Evolutionary conservation across 2,888 invertebrate species (phyloP).

Genomic region (Drosophila atroscutellata): DNA sequence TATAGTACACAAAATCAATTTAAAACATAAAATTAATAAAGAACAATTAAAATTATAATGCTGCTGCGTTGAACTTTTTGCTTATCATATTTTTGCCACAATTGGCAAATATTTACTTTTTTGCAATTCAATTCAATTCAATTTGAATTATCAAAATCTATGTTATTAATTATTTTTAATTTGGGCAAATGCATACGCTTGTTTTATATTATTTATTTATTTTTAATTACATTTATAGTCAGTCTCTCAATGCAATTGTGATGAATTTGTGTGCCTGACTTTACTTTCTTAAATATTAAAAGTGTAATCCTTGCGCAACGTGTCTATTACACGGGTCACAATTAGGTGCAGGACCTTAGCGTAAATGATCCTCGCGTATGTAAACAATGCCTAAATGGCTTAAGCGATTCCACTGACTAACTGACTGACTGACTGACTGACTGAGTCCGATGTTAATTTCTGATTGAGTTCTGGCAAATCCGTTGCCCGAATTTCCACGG

Average conservation of each 20-base stretch:
- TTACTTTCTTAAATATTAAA: neutral
- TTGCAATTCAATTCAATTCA: neutral
- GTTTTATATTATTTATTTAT: neutral
- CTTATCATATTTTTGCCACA: neutral
- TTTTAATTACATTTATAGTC: neutral
- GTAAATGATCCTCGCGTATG: slow-evolving; percentile 22
- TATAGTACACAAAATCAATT: neutral
- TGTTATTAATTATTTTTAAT: neutral
- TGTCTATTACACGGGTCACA: neutral
- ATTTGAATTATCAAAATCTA: neutral
- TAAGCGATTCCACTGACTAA: slow-evolving; percentile 41
- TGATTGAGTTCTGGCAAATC: slow-evolving; percentile 47
- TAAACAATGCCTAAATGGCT: slow-evolving; percentile 57
- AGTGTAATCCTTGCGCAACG: neutral
- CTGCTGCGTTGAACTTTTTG: neutral
- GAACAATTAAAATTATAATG: neutral
- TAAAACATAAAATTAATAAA: neutral
- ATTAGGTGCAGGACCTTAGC: slow-evolving; percentile 15
- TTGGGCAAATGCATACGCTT: neutral
- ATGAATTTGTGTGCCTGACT: neutral
- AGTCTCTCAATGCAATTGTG: neutral
- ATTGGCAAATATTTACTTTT: too few relatives aligned
- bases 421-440: slow-evolving; percentile 3
- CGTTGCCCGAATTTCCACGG: slow-evolving; percentile 37
- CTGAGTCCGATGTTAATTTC: slow-evolving; percentile 46